phyloP scores from a whole-genome alignment of 2,888 invertebrate genomes.

The Meteorus cinctellus region DNA sequence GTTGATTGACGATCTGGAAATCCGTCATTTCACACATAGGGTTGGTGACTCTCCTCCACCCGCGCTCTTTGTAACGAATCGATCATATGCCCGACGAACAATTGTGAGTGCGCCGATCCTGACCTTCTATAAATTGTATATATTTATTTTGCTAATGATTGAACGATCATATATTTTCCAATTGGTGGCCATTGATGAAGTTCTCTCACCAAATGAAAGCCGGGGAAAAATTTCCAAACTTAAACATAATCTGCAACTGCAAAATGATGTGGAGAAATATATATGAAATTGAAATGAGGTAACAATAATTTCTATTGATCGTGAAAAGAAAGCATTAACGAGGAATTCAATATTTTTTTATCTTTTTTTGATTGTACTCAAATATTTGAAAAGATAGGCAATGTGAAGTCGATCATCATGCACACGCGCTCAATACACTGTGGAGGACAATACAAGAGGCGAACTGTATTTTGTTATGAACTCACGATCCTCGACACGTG shows the following conservation, averaged over 20 bases:
- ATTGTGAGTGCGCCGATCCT: constrained; percentile 24
- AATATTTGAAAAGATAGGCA: not conserved
- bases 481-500: constrained; percentile 72
- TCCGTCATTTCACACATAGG: constrained; percentile 22
- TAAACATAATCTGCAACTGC: too few relatives aligned
- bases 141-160: constrained; percentile 28
- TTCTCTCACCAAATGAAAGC: too few relatives aligned
- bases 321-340: too few relatives aligned
- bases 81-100: constrained; percentile 36
- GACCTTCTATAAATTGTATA: constrained; percentile 23
- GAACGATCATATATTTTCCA: constrained; percentile 20
- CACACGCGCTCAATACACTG: constrained; percentile 1
- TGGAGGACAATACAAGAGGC: constrained; percentile 24
- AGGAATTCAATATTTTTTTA: not conserved
- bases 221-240: too few relatives aligned
- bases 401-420: constrained; percentile 11
- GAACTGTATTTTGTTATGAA: constrained; percentile 61
- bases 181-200: not conserved
- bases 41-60: not conserved
- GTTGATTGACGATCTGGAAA: constrained; percentile 39
- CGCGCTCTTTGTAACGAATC: constrained; percentile 31
- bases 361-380: not conserved
- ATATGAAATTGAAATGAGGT: too few relatives aligned
- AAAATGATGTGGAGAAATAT: too few relatives aligned
- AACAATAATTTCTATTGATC: too few relatives aligned